phyloP scores from a whole-genome alignment of 1,140 invertebrate genomes.

The Maniola jurtina region DNA sequence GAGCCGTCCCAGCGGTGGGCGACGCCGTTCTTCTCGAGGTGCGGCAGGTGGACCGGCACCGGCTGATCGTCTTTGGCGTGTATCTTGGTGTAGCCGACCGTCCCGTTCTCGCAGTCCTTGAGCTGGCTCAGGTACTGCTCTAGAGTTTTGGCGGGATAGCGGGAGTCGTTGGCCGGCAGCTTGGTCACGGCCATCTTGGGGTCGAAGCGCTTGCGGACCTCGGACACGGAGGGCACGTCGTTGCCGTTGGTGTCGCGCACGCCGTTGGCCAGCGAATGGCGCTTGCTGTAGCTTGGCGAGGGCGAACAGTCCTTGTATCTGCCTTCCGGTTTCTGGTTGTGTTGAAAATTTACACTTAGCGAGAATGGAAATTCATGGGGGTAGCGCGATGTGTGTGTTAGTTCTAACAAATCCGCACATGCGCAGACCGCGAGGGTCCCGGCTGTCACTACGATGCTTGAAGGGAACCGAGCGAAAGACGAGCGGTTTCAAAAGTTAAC shows the following conservation, averaged over 20 bases:
- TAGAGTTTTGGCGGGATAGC: slow-evolving; percentile 51
- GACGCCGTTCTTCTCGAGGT: slow-evolving; percentile 62
- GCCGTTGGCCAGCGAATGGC: slow-evolving; percentile 62
- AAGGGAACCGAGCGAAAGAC: slow-evolving; percentile 38
- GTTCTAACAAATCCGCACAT: slow-evolving; percentile 51
- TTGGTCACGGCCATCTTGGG: slow-evolving; percentile 76
- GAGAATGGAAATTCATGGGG: slow-evolving; percentile 43
- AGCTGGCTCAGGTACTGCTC: slow-evolving; percentile 70
- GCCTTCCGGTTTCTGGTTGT: slow-evolving; percentile 69
- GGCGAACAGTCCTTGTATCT: slow-evolving; percentile 67
- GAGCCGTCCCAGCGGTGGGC: slow-evolving; percentile 65
- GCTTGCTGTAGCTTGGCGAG: slow-evolving; percentile 57
- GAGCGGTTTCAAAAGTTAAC: slow-evolving; percentile 16
- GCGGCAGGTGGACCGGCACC: slow-evolving; percentile 70
- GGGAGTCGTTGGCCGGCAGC: slow-evolving; percentile 62
- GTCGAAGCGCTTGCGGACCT: slow-evolving; percentile 79
- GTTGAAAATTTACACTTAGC: slow-evolving; percentile 58
- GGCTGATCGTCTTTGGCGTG: slow-evolving; percentile 64
- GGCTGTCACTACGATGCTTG: slow-evolving; percentile 44
- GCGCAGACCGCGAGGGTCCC: slow-evolving; percentile 32
- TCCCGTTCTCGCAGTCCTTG: slow-evolving; percentile 69
- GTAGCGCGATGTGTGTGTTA: slow-evolving; percentile 57
- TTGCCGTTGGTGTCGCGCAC: slow-evolving; percentile 79
- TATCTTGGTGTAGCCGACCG: slow-evolving; percentile 55
- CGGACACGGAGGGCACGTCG: slow-evolving; percentile 77